These are phyloP conservation scores for Samia ricini DNA, from an alignment of 1,140 invertebrate species.

Conservation along the genomic window DNA sequence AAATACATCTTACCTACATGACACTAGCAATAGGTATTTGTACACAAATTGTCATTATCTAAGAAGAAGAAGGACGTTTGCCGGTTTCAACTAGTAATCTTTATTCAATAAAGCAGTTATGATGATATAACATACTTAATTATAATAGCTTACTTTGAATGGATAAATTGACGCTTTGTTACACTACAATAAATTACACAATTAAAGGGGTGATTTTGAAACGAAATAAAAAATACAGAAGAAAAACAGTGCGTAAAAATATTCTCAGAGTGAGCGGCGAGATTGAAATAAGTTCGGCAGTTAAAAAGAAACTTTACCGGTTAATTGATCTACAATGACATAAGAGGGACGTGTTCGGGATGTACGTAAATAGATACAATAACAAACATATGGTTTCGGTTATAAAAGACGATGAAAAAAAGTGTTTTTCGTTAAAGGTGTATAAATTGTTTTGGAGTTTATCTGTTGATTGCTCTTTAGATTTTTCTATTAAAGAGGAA, in stretches of 20 bases:
- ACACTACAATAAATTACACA: conserved; percentile 52
- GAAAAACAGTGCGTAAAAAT: conserved; percentile 41
- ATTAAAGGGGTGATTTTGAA: conserved; percentile 40
- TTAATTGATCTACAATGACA: conserved; percentile 66
- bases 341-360: conserved; percentile 51
- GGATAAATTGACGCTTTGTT: conserved; percentile 19
- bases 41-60: no score
- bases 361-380: conserved; percentile 63
- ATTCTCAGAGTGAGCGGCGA: background rate
- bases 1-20: no score
- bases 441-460: conserved; percentile 14
- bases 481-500: no score
- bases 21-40: no score
- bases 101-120: no score
- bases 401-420: no score
- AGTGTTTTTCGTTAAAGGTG: conserved; percentile 48
- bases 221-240: no score
- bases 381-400: conserved; percentile 65
- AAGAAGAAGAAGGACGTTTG: no score
- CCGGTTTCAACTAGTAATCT: no score
- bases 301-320: conserved; percentile 40
- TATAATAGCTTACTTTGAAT: no score
- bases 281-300: conserved; percentile 42
- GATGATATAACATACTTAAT: no score
- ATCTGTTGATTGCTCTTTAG: background rate